Evolutionary conservation across 2,797 vertebrate genomes (phyloP).

Genomic region (Parauchenoglanis punctatus): DNA sequence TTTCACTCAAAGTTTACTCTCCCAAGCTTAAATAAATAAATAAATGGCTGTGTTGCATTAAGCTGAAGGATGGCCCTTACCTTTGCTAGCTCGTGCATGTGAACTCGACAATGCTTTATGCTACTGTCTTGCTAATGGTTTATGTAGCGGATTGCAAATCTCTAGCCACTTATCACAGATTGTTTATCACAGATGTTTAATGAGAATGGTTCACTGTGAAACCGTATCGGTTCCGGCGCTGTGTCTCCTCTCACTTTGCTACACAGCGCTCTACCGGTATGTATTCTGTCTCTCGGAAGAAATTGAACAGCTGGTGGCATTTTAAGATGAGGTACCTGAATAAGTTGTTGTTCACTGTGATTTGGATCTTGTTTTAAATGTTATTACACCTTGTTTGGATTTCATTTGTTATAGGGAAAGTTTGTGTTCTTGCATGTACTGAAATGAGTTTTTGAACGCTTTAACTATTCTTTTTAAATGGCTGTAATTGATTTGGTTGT

Average conservation of each 20-base stretch:
- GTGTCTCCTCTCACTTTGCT: not conserved
- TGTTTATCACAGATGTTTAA: constrained; percentile 23
- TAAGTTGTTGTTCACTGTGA: constrained; percentile 26
- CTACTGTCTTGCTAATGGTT: not conserved
- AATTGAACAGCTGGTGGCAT: constrained; percentile 25
- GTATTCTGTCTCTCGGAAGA: constrained; percentile 7
- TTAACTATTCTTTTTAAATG: not conserved
- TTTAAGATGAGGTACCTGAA: constrained; percentile 10
- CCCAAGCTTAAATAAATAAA: not conserved
- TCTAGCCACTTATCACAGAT: not conserved
- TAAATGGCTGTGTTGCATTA: not conserved
- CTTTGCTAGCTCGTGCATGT: constrained; percentile 14
- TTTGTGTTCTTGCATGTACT: not conserved
- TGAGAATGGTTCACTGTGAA: constrained; percentile 53
- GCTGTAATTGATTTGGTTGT: not conserved
- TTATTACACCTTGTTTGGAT: constrained; percentile 11
- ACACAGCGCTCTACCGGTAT: not conserved
- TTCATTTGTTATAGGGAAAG: not conserved
- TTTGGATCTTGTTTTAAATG: constrained; percentile 7
- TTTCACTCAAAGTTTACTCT: constrained; percentile 17
- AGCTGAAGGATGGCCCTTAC: not conserved
- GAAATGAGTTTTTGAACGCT: constrained; percentile 4
- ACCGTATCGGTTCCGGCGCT: constrained; percentile 23
- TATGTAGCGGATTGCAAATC: not conserved
- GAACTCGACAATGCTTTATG: not conserved